phyloP scores from a whole-genome alignment of 2,113 vertebrate species.

The Abramis brama region DNA sequence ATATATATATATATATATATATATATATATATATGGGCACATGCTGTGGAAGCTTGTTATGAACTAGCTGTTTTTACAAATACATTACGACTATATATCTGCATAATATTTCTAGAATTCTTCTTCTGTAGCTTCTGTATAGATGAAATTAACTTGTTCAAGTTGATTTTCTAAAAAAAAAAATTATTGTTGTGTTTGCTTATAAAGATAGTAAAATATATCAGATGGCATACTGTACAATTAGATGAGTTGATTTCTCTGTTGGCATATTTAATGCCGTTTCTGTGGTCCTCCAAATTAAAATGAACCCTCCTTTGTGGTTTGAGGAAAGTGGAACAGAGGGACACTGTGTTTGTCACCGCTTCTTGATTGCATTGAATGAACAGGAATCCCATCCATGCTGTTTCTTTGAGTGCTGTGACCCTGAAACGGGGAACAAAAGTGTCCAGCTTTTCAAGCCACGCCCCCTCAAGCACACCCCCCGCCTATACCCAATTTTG shows the following conservation, averaged over 20 bases:
- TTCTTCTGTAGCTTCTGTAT: background rate
- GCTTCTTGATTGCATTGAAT: constrained; percentile 46
- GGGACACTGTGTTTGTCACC: constrained; percentile 39
- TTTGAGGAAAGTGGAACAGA: constrained; percentile 41
- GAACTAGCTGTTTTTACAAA: background rate
- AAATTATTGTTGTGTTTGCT: background rate
- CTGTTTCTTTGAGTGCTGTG: constrained; percentile 44
- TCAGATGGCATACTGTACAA: background rate
- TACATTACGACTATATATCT: background rate
- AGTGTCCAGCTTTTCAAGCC: constrained; percentile 43
- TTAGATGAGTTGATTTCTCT: background rate
- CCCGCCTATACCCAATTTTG: constrained; percentile 17
- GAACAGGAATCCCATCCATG: constrained; percentile 52
- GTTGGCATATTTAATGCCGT: background rate
- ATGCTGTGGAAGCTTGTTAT: background rate
- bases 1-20: too few species aligned
- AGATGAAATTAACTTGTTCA: background rate
- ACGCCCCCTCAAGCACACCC: background rate
- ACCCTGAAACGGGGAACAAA: constrained; percentile 57
- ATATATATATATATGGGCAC: too few species aligned
- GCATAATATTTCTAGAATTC: background rate
- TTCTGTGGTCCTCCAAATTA: background rate
- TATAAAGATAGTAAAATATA: background rate
- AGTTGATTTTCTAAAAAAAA: background rate
- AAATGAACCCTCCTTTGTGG: constrained; percentile 31